These are phyloP conservation scores for Himalopsyche tibetana DNA, from an alignment of 2,888 invertebrate species.

Conservation along the genomic window DNA sequence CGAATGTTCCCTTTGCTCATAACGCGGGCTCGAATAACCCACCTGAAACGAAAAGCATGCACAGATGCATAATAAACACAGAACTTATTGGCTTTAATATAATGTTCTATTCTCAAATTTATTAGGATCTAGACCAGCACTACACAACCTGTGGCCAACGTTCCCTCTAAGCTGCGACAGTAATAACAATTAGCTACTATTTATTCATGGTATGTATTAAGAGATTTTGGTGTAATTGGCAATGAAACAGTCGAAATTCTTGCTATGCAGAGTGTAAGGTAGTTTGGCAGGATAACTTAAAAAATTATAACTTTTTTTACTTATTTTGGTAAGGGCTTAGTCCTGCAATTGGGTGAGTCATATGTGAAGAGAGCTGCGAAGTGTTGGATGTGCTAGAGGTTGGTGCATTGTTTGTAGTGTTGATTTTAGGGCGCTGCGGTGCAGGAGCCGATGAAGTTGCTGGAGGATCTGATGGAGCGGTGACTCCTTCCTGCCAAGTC, in stretches of 20 bases:
- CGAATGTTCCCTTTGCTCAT: slow-evolving; percentile 88
- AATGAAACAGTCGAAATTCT: too few species aligned
- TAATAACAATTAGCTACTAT: too few species aligned
- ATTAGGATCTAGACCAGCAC: too few species aligned
- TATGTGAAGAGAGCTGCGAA: slow-evolving; percentile 72
- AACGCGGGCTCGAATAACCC: slow-evolving; percentile 94
- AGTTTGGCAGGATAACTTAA: background rate
- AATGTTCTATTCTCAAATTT: too few species aligned
- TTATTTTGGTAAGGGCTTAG: slow-evolving; percentile 96
- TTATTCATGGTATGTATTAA: too few species aligned
- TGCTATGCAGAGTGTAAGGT: background rate
- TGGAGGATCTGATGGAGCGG: slow-evolving; percentile 67
- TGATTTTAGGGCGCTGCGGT: slow-evolving; percentile 62
- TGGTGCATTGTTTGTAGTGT: slow-evolving; percentile 67
- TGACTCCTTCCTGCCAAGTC: slow-evolving; percentile 77
- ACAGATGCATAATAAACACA: background rate
- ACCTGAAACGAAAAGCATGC: slow-evolving; percentile 74
- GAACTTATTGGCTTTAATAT: too few species aligned
- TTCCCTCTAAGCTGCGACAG: too few species aligned
- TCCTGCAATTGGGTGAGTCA: slow-evolving; percentile 87
- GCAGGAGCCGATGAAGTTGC: slow-evolving; percentile 66
- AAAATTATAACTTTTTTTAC: slow-evolving; percentile 73
- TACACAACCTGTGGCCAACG: too few species aligned
- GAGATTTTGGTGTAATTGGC: too few species aligned
- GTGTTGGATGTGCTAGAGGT: background rate